phyloP scores from a whole-genome alignment of 2,113 vertebrate species.

The Psophia crepitans region DNA sequence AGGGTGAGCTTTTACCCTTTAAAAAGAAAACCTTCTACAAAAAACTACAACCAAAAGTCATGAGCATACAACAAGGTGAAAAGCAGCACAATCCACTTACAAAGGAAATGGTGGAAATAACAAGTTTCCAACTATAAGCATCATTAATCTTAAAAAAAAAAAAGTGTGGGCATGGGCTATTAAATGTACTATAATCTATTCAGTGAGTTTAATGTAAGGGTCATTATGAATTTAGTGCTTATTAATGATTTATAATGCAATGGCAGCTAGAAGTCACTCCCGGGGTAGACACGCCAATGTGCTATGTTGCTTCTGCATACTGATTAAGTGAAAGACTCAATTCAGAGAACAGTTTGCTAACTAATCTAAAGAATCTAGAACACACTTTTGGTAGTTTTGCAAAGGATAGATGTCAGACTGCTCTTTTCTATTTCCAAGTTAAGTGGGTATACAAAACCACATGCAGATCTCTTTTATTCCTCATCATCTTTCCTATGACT shows the following conservation, averaged over 20 bases:
- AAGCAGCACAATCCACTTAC: not conserved
- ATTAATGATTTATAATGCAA: constrained; percentile 13
- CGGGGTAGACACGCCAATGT: not conserved
- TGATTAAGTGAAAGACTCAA: not conserved
- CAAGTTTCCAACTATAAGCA: not conserved
- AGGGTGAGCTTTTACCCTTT: not conserved
- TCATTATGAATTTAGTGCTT: constrained; percentile 1
- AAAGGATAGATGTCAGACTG: not conserved
- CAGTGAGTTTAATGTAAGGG: not conserved
- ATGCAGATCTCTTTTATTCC: not conserved
- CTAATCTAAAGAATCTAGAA: not conserved
- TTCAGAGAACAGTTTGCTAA: not conserved
- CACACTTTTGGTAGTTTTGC: not conserved
- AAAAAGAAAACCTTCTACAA: not conserved
- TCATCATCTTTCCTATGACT: not conserved
- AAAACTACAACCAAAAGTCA: not conserved
- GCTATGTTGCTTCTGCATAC: not conserved
- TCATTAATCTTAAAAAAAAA: not conserved
- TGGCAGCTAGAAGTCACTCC: not conserved
- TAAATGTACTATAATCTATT: not conserved
- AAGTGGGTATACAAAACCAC: not conserved
- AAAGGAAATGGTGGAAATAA: not conserved
- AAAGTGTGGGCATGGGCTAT: not conserved
- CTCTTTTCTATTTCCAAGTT: not conserved
- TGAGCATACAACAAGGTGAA: not conserved